Evolutionary conservation across 2,888 invertebrate genomes (phyloP), one percentile per base, ranked within the genome.

Genomic region (Tigriopus californicus): DNA sequence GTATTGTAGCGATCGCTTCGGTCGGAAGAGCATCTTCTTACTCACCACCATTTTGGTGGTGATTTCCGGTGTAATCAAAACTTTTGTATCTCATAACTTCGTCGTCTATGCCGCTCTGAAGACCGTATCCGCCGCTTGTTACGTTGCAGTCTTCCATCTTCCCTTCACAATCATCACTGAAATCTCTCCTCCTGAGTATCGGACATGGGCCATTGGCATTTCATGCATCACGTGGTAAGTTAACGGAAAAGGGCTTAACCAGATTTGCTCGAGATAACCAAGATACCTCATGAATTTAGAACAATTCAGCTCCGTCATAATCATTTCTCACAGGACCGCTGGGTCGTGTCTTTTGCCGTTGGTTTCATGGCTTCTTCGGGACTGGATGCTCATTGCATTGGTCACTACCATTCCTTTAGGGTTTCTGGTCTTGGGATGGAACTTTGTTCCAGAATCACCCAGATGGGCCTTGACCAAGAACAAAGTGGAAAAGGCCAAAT

Each of bases 331-430:
- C 25, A 52, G 64, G 63, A 63, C 62, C 18, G 46, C 65, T 6
- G 68, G 69, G 44, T 65, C 67, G 63, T 66, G 66, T 15, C 40
- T 65, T 10, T 60, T 69, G 13, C 66, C 68, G 0, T 62, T 67
- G 13, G 54, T 68, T 0, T 68, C 67, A 13, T 68, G 66, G 62
- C 58, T 66, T 1, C 59, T 65, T 1, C 47, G 65, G 10, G 61
- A 65, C 58, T 69, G 68, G 68, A 63, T 66, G 25, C 52, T 64
- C 1, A 64, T 68, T 2, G 67, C 67, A 1, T 52, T 68, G 12
- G 53, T 67, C 15, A 67, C 67, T 1, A 65, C 64, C 20, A 40
- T 65, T 18, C 67, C 65, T 3, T 63, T 53, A 52, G 61, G 62
- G 18, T 44, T 65, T 42, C 60, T 66, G 13, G n/a, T 58, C 11